phyloP scores from a whole-genome alignment of 2,888 invertebrate genomes.

The Hemaris fuciformis region DNA sequence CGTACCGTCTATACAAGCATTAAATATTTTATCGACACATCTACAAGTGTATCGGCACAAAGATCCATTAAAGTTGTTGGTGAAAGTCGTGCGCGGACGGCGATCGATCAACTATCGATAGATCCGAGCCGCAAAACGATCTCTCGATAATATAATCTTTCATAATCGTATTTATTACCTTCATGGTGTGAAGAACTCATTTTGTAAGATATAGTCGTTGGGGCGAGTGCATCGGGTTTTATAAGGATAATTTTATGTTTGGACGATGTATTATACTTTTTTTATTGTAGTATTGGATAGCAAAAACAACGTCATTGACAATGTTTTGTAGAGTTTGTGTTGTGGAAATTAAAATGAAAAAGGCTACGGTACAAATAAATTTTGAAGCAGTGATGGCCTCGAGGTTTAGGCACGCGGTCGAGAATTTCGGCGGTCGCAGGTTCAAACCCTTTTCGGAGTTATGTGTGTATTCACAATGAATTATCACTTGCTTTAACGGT shows the following conservation, averaged over 20 bases:
- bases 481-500: no score
- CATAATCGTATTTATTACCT: neutral
- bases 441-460: no score
- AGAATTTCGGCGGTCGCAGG: no score
- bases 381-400: no score
- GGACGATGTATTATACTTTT: no score
- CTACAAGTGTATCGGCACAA: neutral
- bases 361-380: no score
- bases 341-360: no score
- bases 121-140: constrained; percentile 1
- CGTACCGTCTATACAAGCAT: neutral
- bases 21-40: constrained; percentile 1
- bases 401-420: no score
- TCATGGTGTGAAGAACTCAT: neutral
- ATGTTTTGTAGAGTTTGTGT: no score
- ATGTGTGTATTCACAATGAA: no score
- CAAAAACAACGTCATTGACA: no score
- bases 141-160: neutral
- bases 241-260: neutral
- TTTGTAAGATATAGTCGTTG: neutral
- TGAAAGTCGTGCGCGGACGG: neutral
- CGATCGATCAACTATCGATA: constrained; percentile 2
- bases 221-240: neutral
- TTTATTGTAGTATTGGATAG: no score
- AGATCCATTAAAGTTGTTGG: neutral